Conservation (phyloP, 2,797 vertebrate species). For the Sorex maritimensis region DNA sequence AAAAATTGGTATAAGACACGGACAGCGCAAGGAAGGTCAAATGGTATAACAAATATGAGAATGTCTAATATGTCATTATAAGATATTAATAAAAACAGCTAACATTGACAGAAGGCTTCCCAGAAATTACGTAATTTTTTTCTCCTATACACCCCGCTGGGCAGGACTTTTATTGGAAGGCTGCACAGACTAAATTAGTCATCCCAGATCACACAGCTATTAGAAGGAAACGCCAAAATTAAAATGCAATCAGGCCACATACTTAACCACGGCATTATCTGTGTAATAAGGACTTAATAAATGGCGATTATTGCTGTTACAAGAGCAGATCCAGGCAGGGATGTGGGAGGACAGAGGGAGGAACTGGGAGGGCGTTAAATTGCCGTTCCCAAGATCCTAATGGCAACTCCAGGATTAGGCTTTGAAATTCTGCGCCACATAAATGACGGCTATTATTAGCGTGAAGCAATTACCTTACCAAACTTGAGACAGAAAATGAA, state of each 20-base stretch:
- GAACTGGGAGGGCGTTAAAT: not conserved
- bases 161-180: not conserved
- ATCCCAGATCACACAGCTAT: slow-evolving; percentile 4
- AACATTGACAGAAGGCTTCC: not conserved
- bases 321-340: slow-evolving; percentile 36
- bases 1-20: slow-evolving; percentile 27
- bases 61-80: not conserved
- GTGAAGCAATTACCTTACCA: slow-evolving; percentile 29
- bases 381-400: slow-evolving; percentile 16
- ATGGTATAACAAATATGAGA: not conserved
- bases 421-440: slow-evolving; percentile 62
- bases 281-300: slow-evolving; percentile 47
- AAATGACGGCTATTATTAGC: slow-evolving; percentile 57
- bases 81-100: slow-evolving; percentile 18
- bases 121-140: slow-evolving; percentile 18
- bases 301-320: not conserved
- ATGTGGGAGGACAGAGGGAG: slow-evolving; percentile 21
- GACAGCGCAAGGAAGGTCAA: not conserved
- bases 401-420: slow-evolving; percentile 6
- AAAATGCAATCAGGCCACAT: slow-evolving; percentile 5
- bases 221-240: not conserved
- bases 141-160: not conserved
- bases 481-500: slow-evolving; percentile 65
- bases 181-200: not conserved
- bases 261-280: slow-evolving; percentile 18